Evolutionary conservation across 2,113 vertebrate genomes (phyloP), one percentile per base, ranked within the genome.

Genomic region (Triplophysa rosa): DNA sequence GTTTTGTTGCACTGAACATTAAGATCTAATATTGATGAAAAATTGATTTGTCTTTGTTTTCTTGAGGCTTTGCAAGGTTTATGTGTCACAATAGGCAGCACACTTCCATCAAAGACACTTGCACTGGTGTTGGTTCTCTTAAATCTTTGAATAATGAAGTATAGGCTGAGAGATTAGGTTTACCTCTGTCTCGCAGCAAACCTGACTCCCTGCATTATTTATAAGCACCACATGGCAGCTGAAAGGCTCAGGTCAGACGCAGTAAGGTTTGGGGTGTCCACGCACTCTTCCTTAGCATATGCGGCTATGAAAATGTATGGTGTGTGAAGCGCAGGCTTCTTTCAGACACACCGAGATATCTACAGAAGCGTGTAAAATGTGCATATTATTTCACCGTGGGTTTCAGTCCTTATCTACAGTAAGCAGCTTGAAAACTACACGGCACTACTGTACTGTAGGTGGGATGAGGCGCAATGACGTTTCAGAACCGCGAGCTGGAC

Each of bases 401-500:
- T 13, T 9, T 17, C 17, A n/a, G 17, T 61, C 33, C 23, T 10
- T 7, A 37, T 37, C 58, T 17, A 24, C 14, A 56, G 19, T 8
- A 26, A 16, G 71, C 71, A 54, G 49, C 8, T 14, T 24, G 68
- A 24, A 23, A n/a, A 19, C 45, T 40, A 12, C 17, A 21, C 19
- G 62, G n/a, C 13, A 56, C 40, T n/a, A 29, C 23, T 37, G 33
- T n/a, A 29, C 23, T 37, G 33, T 37, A 8, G 5, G 84, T 87
- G 82, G 83, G 13, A 29, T 49, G 67, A 67, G 29, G 6, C 19
- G 56, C 70, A 10, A 3, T 58, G 71, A 75, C 70, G 88, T 88
- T 93, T 91, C 92, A 93, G 92, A 89, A 91, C 87, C 19, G 17
- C 78, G 72, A 66, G 23, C 42, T 87, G 92, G 90, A 93, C 90